Base-by-base conservation (phyloP, 2,888 invertebrate genomes). In the Cephus sareptanus region DNA sequence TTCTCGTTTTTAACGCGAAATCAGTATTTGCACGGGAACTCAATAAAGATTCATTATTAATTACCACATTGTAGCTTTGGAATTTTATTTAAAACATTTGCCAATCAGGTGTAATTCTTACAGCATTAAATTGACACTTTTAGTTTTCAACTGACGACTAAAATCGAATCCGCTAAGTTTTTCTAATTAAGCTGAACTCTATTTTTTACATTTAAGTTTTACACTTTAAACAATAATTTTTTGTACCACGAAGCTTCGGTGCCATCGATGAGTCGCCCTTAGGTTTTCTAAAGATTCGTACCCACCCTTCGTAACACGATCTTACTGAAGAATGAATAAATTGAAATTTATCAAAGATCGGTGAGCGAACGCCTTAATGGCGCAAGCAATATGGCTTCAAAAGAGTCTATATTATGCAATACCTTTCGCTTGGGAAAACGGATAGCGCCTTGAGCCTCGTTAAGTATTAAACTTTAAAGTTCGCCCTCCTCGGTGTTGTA, bases 381-480 rank as follows among this genome's bases (percentile, higher is more conserved):
- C 84, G 85, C 88, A 88, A 84, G 83, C 85, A 89, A 90, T 89
- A 89, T 84, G 88, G 85, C 89, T 88, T 90, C 90, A 90, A 90
- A 91, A 88, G 89, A 82, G 23, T 40, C 15, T 40, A 40, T 85
- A 90, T 89, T 89, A 89, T 87, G 86, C 87, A 86, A 89, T 89
- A 85, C 83, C 76, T 56, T 70, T 76, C 15, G 69, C 34, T 77
- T 78, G 77, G 80, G 77, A 83, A 81, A 79, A 76, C 82, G 83
- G 40, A 83, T 81, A 83, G 80, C 81, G 77, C 76, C 69, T 68
- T 69, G 73, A 81, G 80, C 85, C 87, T 90, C 89, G 89, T 90
- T 90, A 90, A 90, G 89, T 89, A 89, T 89, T 89, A 89, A 88
- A 89, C 87, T 88, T 87, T 86, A 83, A 86, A 85, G 84, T 87